phyloP scores from a whole-genome alignment of 2,797 vertebrate genomes.

The Pteronotus mesoamericanus region DNA sequence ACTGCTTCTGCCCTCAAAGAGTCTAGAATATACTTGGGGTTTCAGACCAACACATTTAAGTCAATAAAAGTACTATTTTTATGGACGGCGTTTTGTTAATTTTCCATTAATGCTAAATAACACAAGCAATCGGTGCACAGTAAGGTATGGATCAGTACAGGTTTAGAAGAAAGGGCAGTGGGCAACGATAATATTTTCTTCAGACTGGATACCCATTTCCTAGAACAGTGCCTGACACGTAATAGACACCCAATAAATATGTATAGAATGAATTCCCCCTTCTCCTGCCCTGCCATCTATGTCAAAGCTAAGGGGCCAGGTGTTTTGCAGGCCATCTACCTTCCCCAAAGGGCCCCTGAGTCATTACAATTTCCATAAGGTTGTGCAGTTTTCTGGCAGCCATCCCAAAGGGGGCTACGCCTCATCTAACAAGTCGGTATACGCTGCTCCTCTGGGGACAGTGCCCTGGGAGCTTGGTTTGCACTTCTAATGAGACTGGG shows the following conservation, averaged over 20 bases:
- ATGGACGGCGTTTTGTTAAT: background rate
- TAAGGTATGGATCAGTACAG: background rate
- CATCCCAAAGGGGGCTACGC: slow-evolving; percentile 45
- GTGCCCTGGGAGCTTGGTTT: slow-evolving; percentile 20
- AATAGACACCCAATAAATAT: slow-evolving; percentile 37
- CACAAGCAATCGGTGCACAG: background rate
- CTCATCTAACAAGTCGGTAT: slow-evolving; percentile 55
- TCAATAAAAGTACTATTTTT: background rate
- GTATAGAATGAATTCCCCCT: slow-evolving; percentile 43
- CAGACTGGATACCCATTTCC: background rate
- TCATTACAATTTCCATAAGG: slow-evolving; percentile 72
- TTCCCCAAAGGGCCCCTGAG: slow-evolving; percentile 52
- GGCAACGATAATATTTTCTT: background rate
- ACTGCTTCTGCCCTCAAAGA: background rate
- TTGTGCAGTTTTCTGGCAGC: slow-evolving; percentile 73
- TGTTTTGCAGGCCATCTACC: slow-evolving; percentile 68
- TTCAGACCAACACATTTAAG: background rate
- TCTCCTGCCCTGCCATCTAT: slow-evolving; percentile 41
- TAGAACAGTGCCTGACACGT: background rate
- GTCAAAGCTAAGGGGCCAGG: slow-evolving; percentile 62
- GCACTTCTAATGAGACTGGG: slow-evolving; percentile 47
- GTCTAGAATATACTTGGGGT: background rate
- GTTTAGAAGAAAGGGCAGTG: background rate
- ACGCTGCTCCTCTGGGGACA: slow-evolving; percentile 49
- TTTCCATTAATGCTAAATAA: background rate